Base-by-base conservation (phyloP, 2,888 invertebrate species). In the Caenorhabditis imperialis region DNA sequence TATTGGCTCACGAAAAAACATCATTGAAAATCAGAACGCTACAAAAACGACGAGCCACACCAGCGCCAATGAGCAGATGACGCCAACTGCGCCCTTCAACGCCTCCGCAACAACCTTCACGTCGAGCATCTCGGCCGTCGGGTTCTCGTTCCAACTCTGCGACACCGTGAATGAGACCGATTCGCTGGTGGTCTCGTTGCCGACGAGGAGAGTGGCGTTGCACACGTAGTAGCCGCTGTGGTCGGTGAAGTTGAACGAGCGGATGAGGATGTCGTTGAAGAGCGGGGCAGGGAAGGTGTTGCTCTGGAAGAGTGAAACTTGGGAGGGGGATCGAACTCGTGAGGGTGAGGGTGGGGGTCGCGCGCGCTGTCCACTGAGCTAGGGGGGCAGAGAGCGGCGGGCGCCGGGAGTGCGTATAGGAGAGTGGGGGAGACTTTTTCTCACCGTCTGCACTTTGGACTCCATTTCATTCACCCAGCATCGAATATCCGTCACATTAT, bases 171-270 rank as follows among this genome's bases (percentile, higher is more conserved):
- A 74, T 8, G 51, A 33, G 14, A 69, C 48, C 22, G 47, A 40
- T 22, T 61, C 69, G 14, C 30, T 57, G 14, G 35, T 38, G 2
- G 74, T 57, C 16, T 74, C 74, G 23, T 74, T 74, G 35, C 60
- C 54, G 8, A 55, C 42, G 20, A 44, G 7, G 12, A 74, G 18
- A 12, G 74, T 74, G 51, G 62, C 74, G 40, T 74, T 74, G 47
- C 74, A 74, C 1, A 62, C 57, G 27, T 74, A 74, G 12, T 62
- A 10, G 18, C 74, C 74, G 37, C 69, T 74, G 42, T 74, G 74
- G 30, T 69, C 69, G 20, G 57, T 51, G 5, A 62, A 16, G 53
- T 74, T 74, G 62, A 74, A 74, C 10, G 53, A 51, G 33, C 42
- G 33, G 30, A 74, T 74, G 12, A 69, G 48, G 7, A 74, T 8